These are phyloP conservation scores for Sebastes iracundus DNA, from an alignment of 2,797 vertebrate genomes.

Conservation along the genomic window DNA sequence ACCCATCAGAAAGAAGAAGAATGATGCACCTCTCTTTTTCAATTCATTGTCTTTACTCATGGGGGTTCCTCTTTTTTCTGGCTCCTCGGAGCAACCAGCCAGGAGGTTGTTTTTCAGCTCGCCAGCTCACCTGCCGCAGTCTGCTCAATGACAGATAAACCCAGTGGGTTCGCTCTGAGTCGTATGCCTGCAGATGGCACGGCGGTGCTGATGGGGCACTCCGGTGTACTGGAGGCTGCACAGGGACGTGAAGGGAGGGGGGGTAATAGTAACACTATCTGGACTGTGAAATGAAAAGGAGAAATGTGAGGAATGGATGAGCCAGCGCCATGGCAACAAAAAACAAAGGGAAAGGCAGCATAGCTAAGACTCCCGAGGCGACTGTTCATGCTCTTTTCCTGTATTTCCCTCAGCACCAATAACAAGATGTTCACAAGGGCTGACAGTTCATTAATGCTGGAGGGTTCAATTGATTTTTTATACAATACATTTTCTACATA, in stretches of 20 bases:
- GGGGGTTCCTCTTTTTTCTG: slow-evolving; percentile 16
- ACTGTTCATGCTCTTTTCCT: slow-evolving; percentile 55
- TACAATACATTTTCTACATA: slow-evolving; percentile 29
- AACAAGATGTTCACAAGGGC: slow-evolving; percentile 60
- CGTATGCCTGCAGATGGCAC: slow-evolving; percentile 65
- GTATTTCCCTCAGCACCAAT: slow-evolving; percentile 61
- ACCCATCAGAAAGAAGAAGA: slow-evolving; percentile 35
- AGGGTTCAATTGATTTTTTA: slow-evolving; percentile 48
- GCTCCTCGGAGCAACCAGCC: slow-evolving; percentile 24
- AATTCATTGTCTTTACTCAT: slow-evolving; percentile 16
- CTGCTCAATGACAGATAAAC: slow-evolving; percentile 56
- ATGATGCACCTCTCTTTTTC: background rate
- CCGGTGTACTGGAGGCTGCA: slow-evolving; percentile 43
- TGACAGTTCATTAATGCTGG: slow-evolving; percentile 53
- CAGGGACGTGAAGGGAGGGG: background rate
- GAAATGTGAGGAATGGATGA: slow-evolving; percentile 51
- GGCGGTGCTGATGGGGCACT: slow-evolving; percentile 62
- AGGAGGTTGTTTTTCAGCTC: slow-evolving; percentile 68
- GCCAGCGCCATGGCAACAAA: slow-evolving; percentile 71
- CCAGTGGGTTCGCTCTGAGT: slow-evolving; percentile 36
- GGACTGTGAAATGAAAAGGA: slow-evolving; percentile 54
- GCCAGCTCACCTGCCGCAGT: slow-evolving; percentile 58
- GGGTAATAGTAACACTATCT: slow-evolving; percentile 55
- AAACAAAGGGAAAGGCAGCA: slow-evolving; percentile 54
- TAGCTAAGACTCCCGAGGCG: slow-evolving; percentile 51